These are phyloP conservation scores for Harpagifer antarcticus DNA, from an alignment of 2,797 vertebrate species.

Conservation along the genomic window DNA sequence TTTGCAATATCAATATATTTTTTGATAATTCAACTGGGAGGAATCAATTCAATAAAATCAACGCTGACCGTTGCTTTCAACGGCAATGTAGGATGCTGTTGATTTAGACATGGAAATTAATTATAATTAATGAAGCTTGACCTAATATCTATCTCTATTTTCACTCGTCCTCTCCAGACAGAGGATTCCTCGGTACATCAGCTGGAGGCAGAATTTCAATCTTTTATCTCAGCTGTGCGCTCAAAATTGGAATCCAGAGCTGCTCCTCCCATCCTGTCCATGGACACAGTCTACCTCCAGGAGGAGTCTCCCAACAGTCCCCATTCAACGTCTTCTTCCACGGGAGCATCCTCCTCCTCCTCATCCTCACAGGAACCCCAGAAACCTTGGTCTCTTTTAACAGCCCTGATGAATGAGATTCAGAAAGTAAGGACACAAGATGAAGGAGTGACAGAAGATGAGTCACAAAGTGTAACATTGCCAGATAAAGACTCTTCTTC, in stretches of 20 bases:
- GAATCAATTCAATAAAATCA: neutral
- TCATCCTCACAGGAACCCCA: constrained; percentile 26
- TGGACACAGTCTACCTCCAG: constrained; percentile 60
- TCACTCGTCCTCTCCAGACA: constrained; percentile 64
- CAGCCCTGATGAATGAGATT: constrained; percentile 57
- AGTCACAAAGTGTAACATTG: constrained; percentile 10
- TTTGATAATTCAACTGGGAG: neutral
- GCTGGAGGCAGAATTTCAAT: constrained; percentile 80
- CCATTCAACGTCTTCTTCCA: constrained; percentile 23
- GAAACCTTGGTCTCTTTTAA: constrained; percentile 61
- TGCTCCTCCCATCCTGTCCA: constrained; percentile 67
- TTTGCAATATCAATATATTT: neutral
- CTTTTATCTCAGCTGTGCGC: constrained; percentile 79
- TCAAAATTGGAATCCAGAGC: constrained; percentile 79
- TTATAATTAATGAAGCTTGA: neutral
- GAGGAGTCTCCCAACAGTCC: constrained; percentile 35
- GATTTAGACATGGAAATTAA: neutral
- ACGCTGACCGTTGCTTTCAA: neutral
- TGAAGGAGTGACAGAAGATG: constrained; percentile 4
- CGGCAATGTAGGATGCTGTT: neutral
- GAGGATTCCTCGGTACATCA: constrained; percentile 76
- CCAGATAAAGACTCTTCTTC: neutral
- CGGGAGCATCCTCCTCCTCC: constrained; percentile 27
- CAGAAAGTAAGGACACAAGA: constrained; percentile 39
- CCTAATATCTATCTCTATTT: neutral